Evolutionary conservation across 2,797 vertebrate species (phyloP).

Genomic region (Xenopus petersii): DNA sequence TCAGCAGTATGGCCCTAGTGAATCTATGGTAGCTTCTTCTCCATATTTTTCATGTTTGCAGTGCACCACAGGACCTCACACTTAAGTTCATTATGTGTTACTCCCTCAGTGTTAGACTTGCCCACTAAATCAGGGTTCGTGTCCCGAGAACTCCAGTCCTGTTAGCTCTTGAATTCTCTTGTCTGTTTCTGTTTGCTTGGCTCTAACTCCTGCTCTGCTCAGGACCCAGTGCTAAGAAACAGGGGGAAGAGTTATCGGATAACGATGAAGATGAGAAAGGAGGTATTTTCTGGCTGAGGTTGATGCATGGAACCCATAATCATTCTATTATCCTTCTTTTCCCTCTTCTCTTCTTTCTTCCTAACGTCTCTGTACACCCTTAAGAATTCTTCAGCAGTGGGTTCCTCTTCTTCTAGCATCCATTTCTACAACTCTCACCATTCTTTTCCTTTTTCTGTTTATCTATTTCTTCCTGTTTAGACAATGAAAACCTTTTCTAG

Average conservation of each 20-base stretch:
- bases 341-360: constrained; percentile 1
- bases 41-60: too few species aligned
- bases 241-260: constrained; percentile 98
- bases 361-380: neutral
- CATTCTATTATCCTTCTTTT: constrained; percentile 16
- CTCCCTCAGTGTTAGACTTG: constrained; percentile 40
- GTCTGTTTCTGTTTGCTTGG: constrained; percentile 73
- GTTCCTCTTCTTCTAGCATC: constrained; percentile 37
- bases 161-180: constrained; percentile 89
- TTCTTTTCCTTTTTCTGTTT: constrained; percentile 7
- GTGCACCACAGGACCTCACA: too few species aligned
- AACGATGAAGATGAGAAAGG: constrained; percentile 99
- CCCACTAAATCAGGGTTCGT: constrained; percentile 38
- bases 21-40: too few species aligned
- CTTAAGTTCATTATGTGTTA: neutral
- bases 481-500: too few species aligned
- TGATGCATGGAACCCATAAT: constrained; percentile 68
- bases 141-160: constrained; percentile 69
- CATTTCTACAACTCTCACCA: constrained; percentile 3
- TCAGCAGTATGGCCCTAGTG: too few species aligned
- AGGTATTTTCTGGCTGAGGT: constrained; percentile 94
- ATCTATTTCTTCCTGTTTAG: neutral
- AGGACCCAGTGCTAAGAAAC: constrained; percentile 99
- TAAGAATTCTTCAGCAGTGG: neutral
- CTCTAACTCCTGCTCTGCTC: constrained; percentile 84